phyloP scores from a whole-genome alignment of 2,888 invertebrate species.

The Halictus ligatus region DNA sequence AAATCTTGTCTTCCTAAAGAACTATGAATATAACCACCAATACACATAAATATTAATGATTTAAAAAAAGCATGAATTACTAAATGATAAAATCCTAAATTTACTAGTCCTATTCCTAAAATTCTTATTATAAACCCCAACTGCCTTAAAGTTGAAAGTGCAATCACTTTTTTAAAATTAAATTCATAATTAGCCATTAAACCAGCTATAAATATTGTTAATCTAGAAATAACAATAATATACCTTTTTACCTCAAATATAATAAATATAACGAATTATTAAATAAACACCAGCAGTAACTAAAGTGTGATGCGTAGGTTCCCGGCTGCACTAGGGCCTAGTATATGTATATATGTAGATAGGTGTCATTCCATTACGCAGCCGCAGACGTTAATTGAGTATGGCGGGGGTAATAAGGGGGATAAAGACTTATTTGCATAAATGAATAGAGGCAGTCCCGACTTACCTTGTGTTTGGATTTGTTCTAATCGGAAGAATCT shows the following conservation, averaged over 20 bases:
- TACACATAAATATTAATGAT: not conserved
- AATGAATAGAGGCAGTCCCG: too few relatives aligned
- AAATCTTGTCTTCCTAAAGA: too few relatives aligned
- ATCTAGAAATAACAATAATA: not conserved
- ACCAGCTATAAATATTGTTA: not conserved
- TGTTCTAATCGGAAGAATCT: too few relatives aligned
- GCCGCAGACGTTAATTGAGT: not conserved
- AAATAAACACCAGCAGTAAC: too few relatives aligned
- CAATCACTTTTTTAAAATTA: too few relatives aligned
- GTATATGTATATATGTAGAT: too few relatives aligned
- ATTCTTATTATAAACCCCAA: not conserved
- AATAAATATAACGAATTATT: slow-evolving; percentile 79
- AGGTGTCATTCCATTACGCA: not conserved
- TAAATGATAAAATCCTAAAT: too few relatives aligned
- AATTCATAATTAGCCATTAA: not conserved
- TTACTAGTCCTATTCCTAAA: not conserved
- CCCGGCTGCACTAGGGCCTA: too few relatives aligned
- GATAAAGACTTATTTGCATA: not conserved
- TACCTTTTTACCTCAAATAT: not conserved
- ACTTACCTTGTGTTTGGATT: too few relatives aligned
- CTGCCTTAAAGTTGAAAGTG: too few relatives aligned
- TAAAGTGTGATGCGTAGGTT: slow-evolving; percentile 85
- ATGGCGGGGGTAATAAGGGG: not conserved
- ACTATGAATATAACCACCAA: not conserved
- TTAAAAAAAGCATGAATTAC: not conserved